Conservation (phyloP, 2,113 vertebrate genomes). For the Garra rufa region DNA sequence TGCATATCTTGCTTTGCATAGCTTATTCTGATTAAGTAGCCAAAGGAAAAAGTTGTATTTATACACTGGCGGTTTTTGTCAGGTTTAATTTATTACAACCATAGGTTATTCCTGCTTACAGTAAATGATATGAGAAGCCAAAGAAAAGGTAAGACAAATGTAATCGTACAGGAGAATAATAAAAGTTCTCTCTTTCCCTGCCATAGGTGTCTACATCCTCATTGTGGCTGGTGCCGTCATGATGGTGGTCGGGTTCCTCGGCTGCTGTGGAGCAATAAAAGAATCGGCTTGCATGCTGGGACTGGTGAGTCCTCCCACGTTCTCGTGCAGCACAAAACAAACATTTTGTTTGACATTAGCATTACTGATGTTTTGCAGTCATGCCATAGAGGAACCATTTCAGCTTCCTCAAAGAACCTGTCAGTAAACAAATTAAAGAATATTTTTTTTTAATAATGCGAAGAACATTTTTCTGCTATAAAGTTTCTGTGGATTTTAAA, state of each 20-base stretch:
- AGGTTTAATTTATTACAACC: not conserved
- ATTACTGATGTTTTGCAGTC: not conserved
- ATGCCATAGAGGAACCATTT: too few species aligned
- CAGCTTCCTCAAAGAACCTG: too few species aligned
- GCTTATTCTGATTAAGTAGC: not conserved
- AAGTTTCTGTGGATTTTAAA: too few species aligned
- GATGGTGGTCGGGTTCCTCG: slow-evolving; percentile 96
- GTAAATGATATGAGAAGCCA: not conserved
- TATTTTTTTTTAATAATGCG: too few species aligned
- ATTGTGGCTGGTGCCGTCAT: slow-evolving; percentile 91
- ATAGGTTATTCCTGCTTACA: not conserved
- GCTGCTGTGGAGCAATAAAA: slow-evolving; percentile 93
- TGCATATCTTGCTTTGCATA: slow-evolving; percentile 20
- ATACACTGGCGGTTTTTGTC: not conserved
- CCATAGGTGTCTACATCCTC: slow-evolving; percentile 90
- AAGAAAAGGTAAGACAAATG: not conserved
- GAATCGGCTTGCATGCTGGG: slow-evolving; percentile 96
- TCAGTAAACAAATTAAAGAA: too few species aligned
- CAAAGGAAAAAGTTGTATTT: not conserved
- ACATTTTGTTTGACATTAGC: not conserved
- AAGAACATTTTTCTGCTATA: too few species aligned
- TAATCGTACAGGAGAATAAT: not conserved
- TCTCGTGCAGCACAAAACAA: not conserved
- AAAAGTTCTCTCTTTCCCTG: not conserved
- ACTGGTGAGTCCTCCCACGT: slow-evolving; percentile 79